Evolutionary conservation across 30 jellyfish, hydroid and myxozoan genomes (phyloP).

Genomic region (Clytia hemisphaerica): DNA sequence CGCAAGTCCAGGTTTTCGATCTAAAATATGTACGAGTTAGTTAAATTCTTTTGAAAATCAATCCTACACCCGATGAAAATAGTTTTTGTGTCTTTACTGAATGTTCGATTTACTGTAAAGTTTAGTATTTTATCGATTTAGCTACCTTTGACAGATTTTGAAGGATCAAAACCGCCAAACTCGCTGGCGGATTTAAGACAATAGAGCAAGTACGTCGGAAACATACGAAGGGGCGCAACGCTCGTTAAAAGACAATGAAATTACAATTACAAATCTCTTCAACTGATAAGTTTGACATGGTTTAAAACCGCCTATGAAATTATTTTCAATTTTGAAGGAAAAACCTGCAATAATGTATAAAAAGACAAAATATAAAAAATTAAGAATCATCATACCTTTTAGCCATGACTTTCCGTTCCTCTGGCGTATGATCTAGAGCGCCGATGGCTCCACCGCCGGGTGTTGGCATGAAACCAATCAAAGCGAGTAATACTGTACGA

Average conservation of each 20-base stretch:
- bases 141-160: too few relatives aligned
- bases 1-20: conserved; percentile 50
- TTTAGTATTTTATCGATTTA: too few relatives aligned
- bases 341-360: background rate
- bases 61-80: background rate
- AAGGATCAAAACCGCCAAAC: too few relatives aligned
- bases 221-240: too few relatives aligned
- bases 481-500: conserved; percentile 92
- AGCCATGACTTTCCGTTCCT: conserved; percentile 77
- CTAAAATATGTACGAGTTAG: conserved; percentile 22
- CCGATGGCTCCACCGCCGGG: conserved; percentile 99
- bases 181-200: too few relatives aligned
- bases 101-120: too few relatives aligned
- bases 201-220: too few relatives aligned
- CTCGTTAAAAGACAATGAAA: too few relatives aligned
- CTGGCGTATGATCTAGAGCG: conserved; percentile 74
- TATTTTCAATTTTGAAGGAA: background rate
- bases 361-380: background rate
- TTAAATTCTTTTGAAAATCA: background rate
- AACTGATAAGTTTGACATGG: too few relatives aligned
- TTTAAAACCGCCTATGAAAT: too few relatives aligned
- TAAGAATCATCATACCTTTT: conserved; percentile 32
- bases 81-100: background rate
- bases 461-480: conserved; percentile 99
- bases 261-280: too few relatives aligned